Evolutionary conservation across 2,797 vertebrate genomes (phyloP), one percentile per base, ranked within the genome.

Genomic region (Mus minutoides): DNA sequence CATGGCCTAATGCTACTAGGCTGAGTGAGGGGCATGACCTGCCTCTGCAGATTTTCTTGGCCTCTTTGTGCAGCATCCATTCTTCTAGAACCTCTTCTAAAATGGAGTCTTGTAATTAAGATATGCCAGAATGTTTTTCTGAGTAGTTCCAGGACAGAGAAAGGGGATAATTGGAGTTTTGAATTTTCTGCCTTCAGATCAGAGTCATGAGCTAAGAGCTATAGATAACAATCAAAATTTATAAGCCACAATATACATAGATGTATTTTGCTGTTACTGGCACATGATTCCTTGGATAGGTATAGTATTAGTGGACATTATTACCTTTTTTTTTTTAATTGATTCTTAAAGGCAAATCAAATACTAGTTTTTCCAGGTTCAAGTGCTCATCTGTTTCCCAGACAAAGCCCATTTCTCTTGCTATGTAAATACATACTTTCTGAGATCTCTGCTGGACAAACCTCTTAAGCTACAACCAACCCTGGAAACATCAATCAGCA

Each of bases 331-430:
- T 46, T 46, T 46, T 46, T 46, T 4, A 90, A 46, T 19, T 96
- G 21, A 7, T 88, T 90, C 67, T 80, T 92, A 92, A 86, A 37
- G 29, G 93, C 73, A 93, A 85, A 13, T 31, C 13, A 85, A 49
- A 19, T 43, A 29, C 16, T 26, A 56, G 7, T 3, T 17, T 60
- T 21, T 64, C 26, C 1, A 77, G 14, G 34, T 67, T 1, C 13
- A 93, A 24, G 3, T 88, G 9, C 37, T 40, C 54, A 92, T 54
- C n/a, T 19, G 69, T 92, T 69, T 49, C 6, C 26, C 9, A 56
- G 0, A 67, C 3, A 64, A 84, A 12, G 11, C 40, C 40, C 34
- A 0, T 6, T 52, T 94, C 34, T 19, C 56, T 54, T 76, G 21
- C 29, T 52, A 12, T 31, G 31, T 10, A 22, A 1, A 4, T 26